Evolutionary conservation across 2,113 vertebrate genomes (phyloP), one percentile per base, ranked within the genome.

Genomic region (Mirza zaza): DNA sequence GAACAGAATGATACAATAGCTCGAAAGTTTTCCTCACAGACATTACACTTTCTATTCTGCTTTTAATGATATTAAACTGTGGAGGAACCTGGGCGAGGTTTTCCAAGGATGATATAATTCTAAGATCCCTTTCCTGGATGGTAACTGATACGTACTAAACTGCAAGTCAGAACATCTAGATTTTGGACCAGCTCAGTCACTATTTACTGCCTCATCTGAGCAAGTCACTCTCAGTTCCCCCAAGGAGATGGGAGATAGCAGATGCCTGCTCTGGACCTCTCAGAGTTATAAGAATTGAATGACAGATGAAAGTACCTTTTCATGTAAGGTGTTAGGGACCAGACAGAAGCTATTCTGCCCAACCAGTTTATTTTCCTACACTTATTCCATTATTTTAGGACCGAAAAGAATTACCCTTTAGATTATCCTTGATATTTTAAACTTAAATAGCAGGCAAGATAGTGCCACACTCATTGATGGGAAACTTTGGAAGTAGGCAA

Each of bases 331-430:
- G 34, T 71, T 81, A 65, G 27, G 55, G 34, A 20, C 39, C 45
- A 95, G 52, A 79, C 29, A 57, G 67, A 85, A 89, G 29, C 34
- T 75, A 81, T 92, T 89, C 25, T 92, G 50, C 34, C 67, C 73
- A 55, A 63, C 1, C 29, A 90, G 25, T 90, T 70, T 52, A 79
- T 73, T 23, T 90, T 86, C 32, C 75, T 77, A 6, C 9, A 92
- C 25, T 92, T 96, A 39, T 29, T 18, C 67, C 42, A 79, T 81
- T 92, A 94, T 80, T 94, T 94, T 67, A 85, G 42, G 48, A 86
- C 20, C 48, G 21, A 63, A 85, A 89, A 77, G 42, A 90, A 88
- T 55, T 87, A 91, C 8, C 23, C 29, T 84, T 89, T 70, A 81
- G 23, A 34, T 75, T 59, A 92, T 81, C 10, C 75, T 90, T 90